Base-by-base conservation (phyloP, 2,797 vertebrate genomes). In the Protosalanx chinensis region DNA sequence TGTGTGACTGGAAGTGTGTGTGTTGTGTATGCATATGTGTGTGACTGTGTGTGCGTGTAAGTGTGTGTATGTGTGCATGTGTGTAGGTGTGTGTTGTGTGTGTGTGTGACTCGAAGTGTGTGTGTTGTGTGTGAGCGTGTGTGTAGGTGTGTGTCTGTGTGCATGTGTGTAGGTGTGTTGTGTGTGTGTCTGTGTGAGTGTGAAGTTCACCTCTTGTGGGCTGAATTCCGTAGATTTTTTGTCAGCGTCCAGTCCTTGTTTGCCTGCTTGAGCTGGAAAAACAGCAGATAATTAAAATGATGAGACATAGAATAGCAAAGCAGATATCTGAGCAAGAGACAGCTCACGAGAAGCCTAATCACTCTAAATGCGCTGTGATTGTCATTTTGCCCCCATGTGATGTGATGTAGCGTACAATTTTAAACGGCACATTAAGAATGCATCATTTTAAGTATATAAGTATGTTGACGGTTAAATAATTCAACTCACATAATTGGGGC, bases 181-280 rank as follows among this genome's bases (percentile, higher is more conserved):
- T 13, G 8, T 29, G 1, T 6, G 29, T 53, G 51, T 64, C 41
- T 37, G 3, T 4, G 2, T 62, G 5, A 10, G 10, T 7, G 37
- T 41, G 10, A 5, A 2, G 41, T 29, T 77, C 84, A 95, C 95
- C 94, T 95, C 84, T 94, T 95, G 78, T 95, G 89, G 15, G 87
- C 82, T 37, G 89, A 90, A 78, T 90, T 87, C 61, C 84, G 82
- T 23, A 94, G 93, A 2, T 84, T 89, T 72, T 93, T 93, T 8
- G 91, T 90, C 81, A 90, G 90, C 3, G 92, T 89, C 90, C 91
- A 92, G 79, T 95, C 93, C 8, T 82, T 93, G 84, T 93, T 94
- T 69, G 91, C 91, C 73, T 92, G 92, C 74, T 92, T 95, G 16
- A 92, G 77, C 95, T 96, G 89, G 32, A 90, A 78, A 85, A 84